These are phyloP conservation scores for Dorcus parallelipipedus DNA, from an alignment of 2,888 invertebrate species.

Conservation along the genomic window DNA sequence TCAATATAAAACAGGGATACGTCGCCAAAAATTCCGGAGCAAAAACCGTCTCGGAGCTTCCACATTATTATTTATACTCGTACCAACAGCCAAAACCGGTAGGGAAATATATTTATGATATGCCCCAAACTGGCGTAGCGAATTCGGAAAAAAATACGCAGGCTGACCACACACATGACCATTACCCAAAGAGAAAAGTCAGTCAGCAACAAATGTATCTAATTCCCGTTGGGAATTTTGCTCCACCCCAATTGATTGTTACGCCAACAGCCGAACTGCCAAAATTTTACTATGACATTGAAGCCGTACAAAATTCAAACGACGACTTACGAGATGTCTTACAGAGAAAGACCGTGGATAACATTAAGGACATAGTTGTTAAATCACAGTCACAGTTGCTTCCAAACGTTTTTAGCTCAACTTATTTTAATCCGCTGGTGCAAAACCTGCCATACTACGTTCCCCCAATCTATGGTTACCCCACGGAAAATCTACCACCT, in stretches of 20 bases:
- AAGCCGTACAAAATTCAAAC: background rate
- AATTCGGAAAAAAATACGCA: conserved; percentile 21
- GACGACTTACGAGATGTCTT: conserved; percentile 13
- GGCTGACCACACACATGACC: conserved; percentile 36
- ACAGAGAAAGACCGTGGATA: conserved; percentile 38
- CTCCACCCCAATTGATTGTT: too few relatives aligned
- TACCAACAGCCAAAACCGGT: conserved; percentile 10
- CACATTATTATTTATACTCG: conserved; percentile 13
- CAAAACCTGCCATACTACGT: conserved; percentile 14
- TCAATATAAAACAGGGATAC: conserved; percentile 53
- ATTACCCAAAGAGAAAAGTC: conserved; percentile 42
- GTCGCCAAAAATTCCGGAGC: background rate
- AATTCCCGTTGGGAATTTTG: conserved; percentile 20
- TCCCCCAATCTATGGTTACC: background rate
- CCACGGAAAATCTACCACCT: too few relatives aligned
- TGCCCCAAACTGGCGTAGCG: too few relatives aligned
- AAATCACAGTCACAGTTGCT: conserved; percentile 15
- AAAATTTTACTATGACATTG: background rate
- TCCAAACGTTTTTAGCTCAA: conserved; percentile 11
- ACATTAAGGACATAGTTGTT: conserved; percentile 37
- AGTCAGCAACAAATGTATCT: conserved; percentile 42
- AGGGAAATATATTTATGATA: too few relatives aligned
- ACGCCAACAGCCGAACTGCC: too few relatives aligned
- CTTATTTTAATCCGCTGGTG: conserved; percentile 16
- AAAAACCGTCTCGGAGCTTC: background rate